Conservation (phyloP, 1,140 invertebrate species). For the Tribolium castaneum region DNA sequence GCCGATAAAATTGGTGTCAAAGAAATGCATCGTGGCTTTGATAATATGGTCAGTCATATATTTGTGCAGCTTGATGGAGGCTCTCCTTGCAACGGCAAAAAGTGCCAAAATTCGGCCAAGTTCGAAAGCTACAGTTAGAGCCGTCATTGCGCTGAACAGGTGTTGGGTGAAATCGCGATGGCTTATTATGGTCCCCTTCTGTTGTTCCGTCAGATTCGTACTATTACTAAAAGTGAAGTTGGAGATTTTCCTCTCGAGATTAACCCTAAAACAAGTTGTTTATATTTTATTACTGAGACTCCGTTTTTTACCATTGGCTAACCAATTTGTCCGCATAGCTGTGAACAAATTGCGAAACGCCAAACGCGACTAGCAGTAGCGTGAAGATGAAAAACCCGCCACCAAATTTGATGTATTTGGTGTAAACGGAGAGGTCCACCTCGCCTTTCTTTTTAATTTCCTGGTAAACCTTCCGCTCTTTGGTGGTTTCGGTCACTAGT, state of each 20-base stretch:
- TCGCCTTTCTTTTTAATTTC: conserved; percentile 53
- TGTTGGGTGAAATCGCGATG: conserved; percentile 12
- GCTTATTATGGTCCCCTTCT: background rate
- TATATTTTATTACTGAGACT: background rate
- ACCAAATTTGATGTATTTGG: conserved; percentile 46
- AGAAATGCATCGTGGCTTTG: conserved; percentile 56
- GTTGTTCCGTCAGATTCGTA: background rate
- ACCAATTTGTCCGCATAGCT: conserved; percentile 37
- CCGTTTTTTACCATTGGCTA: conserved; percentile 17
- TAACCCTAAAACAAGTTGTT: conserved; percentile 47
- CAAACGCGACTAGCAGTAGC: background rate
- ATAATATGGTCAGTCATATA: conserved; percentile 51
- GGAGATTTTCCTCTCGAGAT: conserved; percentile 42
- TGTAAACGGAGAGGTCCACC: conserved; percentile 49
- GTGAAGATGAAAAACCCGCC: conserved; percentile 23
- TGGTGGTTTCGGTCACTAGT: conserved; percentile 23
- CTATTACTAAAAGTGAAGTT: conserved; percentile 14
- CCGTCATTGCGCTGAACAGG: conserved; percentile 25
- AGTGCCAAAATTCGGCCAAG: conserved; percentile 18
- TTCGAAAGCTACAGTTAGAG: background rate
- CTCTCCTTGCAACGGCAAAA: conserved; percentile 40
- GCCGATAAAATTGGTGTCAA: conserved; percentile 57
- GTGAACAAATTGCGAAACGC: background rate
- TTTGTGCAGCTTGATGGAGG: conserved; percentile 55
- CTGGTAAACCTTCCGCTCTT: conserved; percentile 48